Conservation (phyloP, 2,797 vertebrate species). For the Sciurus vulgaris region DNA sequence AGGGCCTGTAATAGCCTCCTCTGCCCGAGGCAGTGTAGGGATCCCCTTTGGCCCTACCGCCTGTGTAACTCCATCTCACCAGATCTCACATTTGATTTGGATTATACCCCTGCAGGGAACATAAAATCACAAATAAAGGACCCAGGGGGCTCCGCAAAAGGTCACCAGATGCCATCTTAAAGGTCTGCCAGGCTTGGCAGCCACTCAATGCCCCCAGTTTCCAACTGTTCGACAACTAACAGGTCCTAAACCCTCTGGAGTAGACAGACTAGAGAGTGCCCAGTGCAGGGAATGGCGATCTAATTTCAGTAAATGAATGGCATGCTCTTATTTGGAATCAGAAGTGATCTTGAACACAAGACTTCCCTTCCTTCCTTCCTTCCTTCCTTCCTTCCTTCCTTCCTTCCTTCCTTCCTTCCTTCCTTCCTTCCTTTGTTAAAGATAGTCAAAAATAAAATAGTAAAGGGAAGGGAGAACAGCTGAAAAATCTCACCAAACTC, state of each 20-base stretch:
- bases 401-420: too few relatives aligned
- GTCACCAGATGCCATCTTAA: conserved; percentile 81
- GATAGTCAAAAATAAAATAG: conserved; percentile 52
- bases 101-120: conserved; percentile 52
- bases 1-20: not conserved
- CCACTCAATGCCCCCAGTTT: conserved; percentile 52
- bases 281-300: conserved; percentile 49
- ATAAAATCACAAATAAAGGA: conserved; percentile 71
- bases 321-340: conserved; percentile 67
- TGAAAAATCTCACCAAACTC: conserved; percentile 52
- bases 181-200: conserved; percentile 80
- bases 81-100: conserved; percentile 69
- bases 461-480: not conserved
- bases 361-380: not conserved
- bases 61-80: not conserved
- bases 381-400: too few relatives aligned
- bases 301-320: conserved; percentile 74
- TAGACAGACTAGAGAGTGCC: conserved; percentile 38
- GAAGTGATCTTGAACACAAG: conserved; percentile 60
- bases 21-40: not conserved
- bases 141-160: conserved; percentile 68
- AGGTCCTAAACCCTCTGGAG: conserved; percentile 56
- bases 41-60: not conserved
- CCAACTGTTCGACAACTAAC: conserved; percentile 68
- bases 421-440: conserved; percentile 8